Percentiles rank a stretch among this genome's conserved stretches.
Evolutionary conservation across 1,140 invertebrate genomes (phyloP).

Genomic region (Archegozetes longisetosus): DNA sequence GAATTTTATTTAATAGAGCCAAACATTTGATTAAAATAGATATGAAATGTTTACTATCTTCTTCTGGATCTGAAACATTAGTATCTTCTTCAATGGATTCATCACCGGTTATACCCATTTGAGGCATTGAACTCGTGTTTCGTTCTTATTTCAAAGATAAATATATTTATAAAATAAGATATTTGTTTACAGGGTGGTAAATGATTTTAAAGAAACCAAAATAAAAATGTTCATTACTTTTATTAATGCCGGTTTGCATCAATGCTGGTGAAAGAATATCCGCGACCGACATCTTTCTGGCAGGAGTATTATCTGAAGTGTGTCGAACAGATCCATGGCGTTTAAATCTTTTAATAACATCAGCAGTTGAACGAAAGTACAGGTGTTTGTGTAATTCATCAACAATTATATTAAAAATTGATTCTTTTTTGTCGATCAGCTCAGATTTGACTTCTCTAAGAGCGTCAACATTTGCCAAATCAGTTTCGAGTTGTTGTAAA

Average conservation of each 20-base stretch:
- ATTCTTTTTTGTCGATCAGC: constrained; percentile 50
- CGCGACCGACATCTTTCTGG: constrained; percentile 5
- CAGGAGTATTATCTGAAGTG: constrained; percentile 28
- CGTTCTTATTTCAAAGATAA: background rate
- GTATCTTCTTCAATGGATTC: constrained; percentile 37
- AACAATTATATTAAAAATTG: constrained; percentile 48
- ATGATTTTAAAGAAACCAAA: background rate
- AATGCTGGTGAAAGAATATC: constrained; percentile 10
- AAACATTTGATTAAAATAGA: constrained; percentile 69
- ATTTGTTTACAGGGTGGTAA: no score
- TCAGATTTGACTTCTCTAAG: constrained; percentile 56
- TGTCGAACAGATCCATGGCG: constrained; percentile 25
- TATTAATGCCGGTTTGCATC: background rate
- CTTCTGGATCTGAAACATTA: constrained; percentile 43
- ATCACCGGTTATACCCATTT: background rate
- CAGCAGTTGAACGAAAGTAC: constrained; percentile 34
- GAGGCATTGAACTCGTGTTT: background rate
- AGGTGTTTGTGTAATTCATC: constrained; percentile 56
- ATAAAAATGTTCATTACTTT: background rate
- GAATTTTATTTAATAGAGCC: constrained; percentile 61
- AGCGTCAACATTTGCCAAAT: constrained; percentile 44
- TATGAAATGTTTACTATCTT: constrained; percentile 49
- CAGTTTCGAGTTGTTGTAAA: background rate
- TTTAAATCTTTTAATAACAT: constrained; percentile 26
- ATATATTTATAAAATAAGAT: background rate